Conservation (phyloP, 2,888 invertebrate species). For the Amaurobius ferox region DNA sequence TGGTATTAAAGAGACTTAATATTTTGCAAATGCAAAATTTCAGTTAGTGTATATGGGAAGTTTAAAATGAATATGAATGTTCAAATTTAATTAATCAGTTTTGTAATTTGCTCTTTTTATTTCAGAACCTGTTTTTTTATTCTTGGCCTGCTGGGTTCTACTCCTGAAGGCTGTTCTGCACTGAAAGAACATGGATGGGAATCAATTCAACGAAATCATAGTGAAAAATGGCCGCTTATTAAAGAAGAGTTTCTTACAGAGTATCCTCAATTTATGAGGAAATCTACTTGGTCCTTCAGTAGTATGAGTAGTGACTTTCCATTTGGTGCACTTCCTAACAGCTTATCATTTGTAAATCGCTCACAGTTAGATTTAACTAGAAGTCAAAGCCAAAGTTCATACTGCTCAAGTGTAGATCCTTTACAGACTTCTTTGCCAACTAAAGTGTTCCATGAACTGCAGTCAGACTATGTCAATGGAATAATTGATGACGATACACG, state of each 20-base stretch:
- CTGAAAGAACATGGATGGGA: slow-evolving; percentile 83
- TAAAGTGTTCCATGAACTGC: slow-evolving; percentile 13
- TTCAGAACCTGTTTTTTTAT: slow-evolving; percentile 89
- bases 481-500: slow-evolving; percentile 34
- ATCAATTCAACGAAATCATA: slow-evolving; percentile 85
- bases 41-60: too few relatives aligned
- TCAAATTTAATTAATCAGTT: too few relatives aligned
- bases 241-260: slow-evolving; percentile 79
- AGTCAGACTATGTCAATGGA: slow-evolving; percentile 13
- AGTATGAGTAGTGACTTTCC: slow-evolving; percentile 71
- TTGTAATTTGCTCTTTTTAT: slow-evolving; percentile 33
- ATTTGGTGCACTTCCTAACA: slow-evolving; percentile 44
- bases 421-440: slow-evolving; percentile 24
- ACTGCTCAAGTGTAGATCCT: slow-evolving; percentile 37
- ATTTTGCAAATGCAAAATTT: too few relatives aligned
- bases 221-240: slow-evolving; percentile 87
- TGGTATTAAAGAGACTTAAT: too few relatives aligned
- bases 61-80: too few relatives aligned
- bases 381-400: slow-evolving; percentile 46
- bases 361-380: slow-evolving; percentile 24
- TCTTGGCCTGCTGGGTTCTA: slow-evolving; percentile 90
- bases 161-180: slow-evolving; percentile 88
- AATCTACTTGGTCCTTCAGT: slow-evolving; percentile 70
- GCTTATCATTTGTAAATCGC: slow-evolving; percentile 50
- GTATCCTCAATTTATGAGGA: slow-evolving; percentile 43